Evolutionary conservation across 2,888 invertebrate species (phyloP).

Genomic region (Dendrolimus houi): DNA sequence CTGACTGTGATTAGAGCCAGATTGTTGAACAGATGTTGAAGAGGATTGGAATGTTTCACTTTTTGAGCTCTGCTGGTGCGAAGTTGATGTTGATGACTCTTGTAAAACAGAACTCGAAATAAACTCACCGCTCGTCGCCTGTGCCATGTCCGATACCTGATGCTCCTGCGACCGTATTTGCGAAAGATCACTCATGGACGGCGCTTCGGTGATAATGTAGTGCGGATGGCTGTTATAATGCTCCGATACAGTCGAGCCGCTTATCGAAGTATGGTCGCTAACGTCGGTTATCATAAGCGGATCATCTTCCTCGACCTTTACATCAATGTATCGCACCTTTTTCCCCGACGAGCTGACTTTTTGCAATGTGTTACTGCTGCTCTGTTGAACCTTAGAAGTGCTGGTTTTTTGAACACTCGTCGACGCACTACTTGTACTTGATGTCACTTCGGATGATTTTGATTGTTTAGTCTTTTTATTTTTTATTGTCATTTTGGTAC

Average conservation of each 20-base stretch:
- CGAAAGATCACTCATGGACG: constrained; percentile 65
- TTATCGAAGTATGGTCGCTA: constrained; percentile 62
- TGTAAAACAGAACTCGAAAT: constrained; percentile 53
- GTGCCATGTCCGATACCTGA: constrained; percentile 63
- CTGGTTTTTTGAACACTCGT: constrained; percentile 66
- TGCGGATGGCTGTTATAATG: constrained; percentile 71
- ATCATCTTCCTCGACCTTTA: constrained; percentile 73
- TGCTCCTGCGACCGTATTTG: constrained; percentile 51
- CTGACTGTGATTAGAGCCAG: constrained; percentile 53
- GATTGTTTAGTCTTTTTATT: constrained; percentile 74
- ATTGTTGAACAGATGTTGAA: constrained; percentile 55
- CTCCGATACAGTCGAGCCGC: constrained; percentile 67
- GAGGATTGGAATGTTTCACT: constrained; percentile 61
- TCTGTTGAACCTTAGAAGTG: constrained; percentile 56
- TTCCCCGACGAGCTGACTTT: constrained; percentile 66
- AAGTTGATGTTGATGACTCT: constrained; percentile 54
- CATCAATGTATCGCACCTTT: constrained; percentile 69
- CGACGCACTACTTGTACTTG: constrained; percentile 55
- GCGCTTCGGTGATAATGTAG: constrained; percentile 72
- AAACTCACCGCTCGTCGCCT: constrained; percentile 59
- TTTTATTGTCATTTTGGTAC: constrained; percentile 72
- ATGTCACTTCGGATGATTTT: constrained; percentile 55
- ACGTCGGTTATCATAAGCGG: constrained; percentile 73
- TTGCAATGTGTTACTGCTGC: constrained; percentile 58
- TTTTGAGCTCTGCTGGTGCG: constrained; percentile 59